These are phyloP conservation scores for Coccyzus lansbergi DNA, from an alignment of 2,797 vertebrate genomes.

Conservation along the genomic window DNA sequence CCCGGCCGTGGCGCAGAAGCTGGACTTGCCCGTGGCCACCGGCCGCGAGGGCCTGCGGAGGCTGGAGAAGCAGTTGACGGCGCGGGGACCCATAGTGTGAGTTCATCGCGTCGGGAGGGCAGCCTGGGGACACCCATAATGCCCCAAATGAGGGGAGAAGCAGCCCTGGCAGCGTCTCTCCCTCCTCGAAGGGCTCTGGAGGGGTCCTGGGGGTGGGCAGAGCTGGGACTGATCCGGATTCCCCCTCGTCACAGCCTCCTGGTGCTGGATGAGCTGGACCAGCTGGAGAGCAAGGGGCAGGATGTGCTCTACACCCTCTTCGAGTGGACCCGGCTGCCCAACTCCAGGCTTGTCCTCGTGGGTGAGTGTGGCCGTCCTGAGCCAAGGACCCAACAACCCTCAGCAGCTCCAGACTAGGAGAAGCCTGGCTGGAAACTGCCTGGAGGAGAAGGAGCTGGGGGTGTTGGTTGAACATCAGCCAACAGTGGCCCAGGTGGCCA, in stretches of 20 bases:
- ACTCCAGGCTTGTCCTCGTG: slow-evolving; percentile 88
- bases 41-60: slow-evolving; percentile 67
- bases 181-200: background rate
- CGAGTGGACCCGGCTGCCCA: slow-evolving; percentile 88
- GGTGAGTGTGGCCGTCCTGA: slow-evolving; percentile 79
- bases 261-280: slow-evolving; percentile 96
- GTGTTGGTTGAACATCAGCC: no score
- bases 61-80: slow-evolving; percentile 84
- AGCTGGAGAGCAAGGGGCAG: slow-evolving; percentile 93
- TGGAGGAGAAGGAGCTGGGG: no score
- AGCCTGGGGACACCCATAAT: rapidly evolving
- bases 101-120: slow-evolving; percentile 42
- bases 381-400: no score
- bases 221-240: background rate
- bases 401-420: no score
- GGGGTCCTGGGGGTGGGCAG: rapidly evolving
- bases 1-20: slow-evolving; percentile 82
- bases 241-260: slow-evolving; percentile 79
- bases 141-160: background rate
- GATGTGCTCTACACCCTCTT: slow-evolving; percentile 96
- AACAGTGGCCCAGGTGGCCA: no score
- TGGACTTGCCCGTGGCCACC: slow-evolving; percentile 62
- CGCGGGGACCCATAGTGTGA: slow-evolving; percentile 87
- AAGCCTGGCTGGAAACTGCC: no score
- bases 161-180: background rate